Base-by-base conservation (phyloP, 2,888 invertebrate species). In the Drosophila leonis region DNA sequence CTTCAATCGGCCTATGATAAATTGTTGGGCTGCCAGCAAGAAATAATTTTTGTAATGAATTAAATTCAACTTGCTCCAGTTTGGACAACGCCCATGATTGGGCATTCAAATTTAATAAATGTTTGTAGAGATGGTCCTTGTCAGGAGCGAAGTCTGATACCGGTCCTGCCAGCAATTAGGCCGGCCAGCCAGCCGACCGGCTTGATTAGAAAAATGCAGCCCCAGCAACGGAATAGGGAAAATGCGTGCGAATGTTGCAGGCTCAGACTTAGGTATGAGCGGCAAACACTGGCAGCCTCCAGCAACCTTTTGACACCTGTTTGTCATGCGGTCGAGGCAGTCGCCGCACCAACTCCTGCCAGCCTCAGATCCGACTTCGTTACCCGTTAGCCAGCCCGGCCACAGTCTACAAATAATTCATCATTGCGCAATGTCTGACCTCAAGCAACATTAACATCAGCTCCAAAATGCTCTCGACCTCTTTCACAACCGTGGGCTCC, bases 371-470 rank as follows among this genome's bases (percentile, higher is more conserved):
- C 42, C 35, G 35, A 15, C 24, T 39, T 37, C 27, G 18, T 51
- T 49, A 61, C 51, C 52, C 55, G 55, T 64, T 37, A 33, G 42
- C 27, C 35, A 33, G 33, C 55, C 65, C 46, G 46, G 46, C 52
- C 52, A 76, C 79, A 85, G 82, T 83, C 87, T 84, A 90, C 87
- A 86, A 83, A 80, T 90, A 91, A 90, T 90, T 86, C 91, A 90
- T 90, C 91, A 89, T 83, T 77, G 67, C 63, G 75, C 82, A 80
- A 72, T 66, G 65, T 67, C 61, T 78, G 75, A 83, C 66, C 71
- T 44, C 54, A 61, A 75, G 72, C 64, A 76, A 84, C 73, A 78
- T 64, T 71, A 71, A 69, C 70, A 59, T 27, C 39, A 65, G 48
- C 41, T 59, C 54, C 72, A 72, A 76, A 72, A 70, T 49, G 55